Evolutionary conservation across 30 jellyfish, hydroid and myxozoan genomes (phyloP), one percentile per base, ranked within the genome.

Genomic region (Aurelia coerulea): DNA sequence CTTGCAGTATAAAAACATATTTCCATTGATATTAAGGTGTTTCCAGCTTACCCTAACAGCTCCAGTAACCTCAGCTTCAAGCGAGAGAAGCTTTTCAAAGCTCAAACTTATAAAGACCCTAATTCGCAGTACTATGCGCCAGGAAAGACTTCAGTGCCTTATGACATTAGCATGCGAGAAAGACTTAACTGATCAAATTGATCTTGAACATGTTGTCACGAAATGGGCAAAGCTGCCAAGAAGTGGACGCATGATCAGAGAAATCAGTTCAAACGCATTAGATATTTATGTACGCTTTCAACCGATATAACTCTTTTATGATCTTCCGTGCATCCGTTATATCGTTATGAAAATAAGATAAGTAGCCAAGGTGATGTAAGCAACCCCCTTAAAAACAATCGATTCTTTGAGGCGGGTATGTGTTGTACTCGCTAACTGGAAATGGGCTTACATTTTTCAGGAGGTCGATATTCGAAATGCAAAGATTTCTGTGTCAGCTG

Each of bases 161-260:
- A 37, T 58, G 67, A 72, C 82, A 72, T 19, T 72, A 14, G 78
- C 78, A 68, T 68, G 82, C 82, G 82, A 72, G 42, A 75, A 75
- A 53, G 86, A 75, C 56, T 46, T 75, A 75, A 75, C 86, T 1
- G 86, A 75, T 75, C 73, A 37, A 46, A 49, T 31, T 75, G 80
- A 58, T 35, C 89, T 58, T 14, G 89, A 78, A 7, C 81, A 78
- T 19, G 19, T 78, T 58, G 89, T 78, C 29, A 78, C 65, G 68
- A 78, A 78, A 62, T 78, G 89, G 83, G 68, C 89, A 59, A 78
- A 59, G 83, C 67, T 60, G 81, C 83, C 67, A 78, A 58, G 60
- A 78, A 29, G 65, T 19, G 89, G 89, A 58, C 81, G 89, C 50
- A 23, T 75, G 2, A 49, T 50, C 34, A 72, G 66, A 34, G 0